Evolutionary conservation across 2,888 invertebrate species (phyloP).

Genomic region (Plebejus melissa): DNA sequence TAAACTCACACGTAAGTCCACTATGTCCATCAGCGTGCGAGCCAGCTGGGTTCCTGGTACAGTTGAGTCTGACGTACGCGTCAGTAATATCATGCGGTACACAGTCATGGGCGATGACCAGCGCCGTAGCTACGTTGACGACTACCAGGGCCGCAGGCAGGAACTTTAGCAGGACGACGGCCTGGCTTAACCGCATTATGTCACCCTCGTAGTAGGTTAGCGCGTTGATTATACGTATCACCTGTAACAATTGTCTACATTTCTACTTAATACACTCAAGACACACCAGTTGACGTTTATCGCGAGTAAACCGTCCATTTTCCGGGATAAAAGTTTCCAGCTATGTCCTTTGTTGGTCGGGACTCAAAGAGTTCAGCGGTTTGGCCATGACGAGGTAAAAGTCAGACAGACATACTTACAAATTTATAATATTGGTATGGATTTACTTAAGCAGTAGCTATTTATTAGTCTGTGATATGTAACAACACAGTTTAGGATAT

Average conservation of each 20-base stretch:
- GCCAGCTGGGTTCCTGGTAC: constrained; percentile 42
- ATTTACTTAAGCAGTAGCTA: too few species aligned
- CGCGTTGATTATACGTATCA: constrained; percentile 60
- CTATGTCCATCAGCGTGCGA: neutral
- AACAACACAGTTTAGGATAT: too few species aligned
- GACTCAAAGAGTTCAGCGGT: too few species aligned
- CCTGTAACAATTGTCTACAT: constrained; percentile 43
- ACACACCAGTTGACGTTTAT: too few species aligned
- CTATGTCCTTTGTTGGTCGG: too few species aligned
- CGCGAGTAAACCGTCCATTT: too few species aligned
- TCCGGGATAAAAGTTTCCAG: too few species aligned
- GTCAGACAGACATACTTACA: too few species aligned
- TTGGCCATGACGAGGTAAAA: too few species aligned
- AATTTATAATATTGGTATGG: too few species aligned
- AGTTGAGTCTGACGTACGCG: constrained; percentile 50
- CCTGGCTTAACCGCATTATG: constrained; percentile 61
- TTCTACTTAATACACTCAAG: neutral
- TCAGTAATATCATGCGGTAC: constrained; percentile 42
- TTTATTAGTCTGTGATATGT: too few species aligned
- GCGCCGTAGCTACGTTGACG: constrained; percentile 60
- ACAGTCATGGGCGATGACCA: constrained; percentile 58
- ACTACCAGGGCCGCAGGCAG: constrained; percentile 60
- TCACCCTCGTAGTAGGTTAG: constrained; percentile 64
- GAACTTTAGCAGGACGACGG: constrained; percentile 60
- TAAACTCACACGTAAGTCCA: neutral